A percentile compares a stretch with the other conserved stretches of the same genome.
These are phyloP conservation scores for Myotis brandtii DNA, from an alignment of 2,113 vertebrate genomes.

Conservation along the genomic window DNA sequence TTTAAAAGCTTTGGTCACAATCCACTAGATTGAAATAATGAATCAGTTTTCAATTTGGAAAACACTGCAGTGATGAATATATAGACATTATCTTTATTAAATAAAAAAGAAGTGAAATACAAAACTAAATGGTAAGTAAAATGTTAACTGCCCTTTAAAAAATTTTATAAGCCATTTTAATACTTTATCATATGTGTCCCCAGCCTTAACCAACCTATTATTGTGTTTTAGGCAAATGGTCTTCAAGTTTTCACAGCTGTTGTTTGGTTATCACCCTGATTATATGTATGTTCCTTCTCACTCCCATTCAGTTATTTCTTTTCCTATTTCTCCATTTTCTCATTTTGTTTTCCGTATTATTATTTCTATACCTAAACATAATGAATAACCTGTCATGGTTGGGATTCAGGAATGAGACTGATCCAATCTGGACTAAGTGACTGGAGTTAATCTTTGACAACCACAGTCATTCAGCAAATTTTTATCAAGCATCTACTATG, in stretches of 20 bases:
- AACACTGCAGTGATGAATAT: background rate
- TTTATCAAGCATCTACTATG: background rate
- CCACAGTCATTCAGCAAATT: background rate
- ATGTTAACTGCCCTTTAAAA: background rate
- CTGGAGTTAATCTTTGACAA: background rate
- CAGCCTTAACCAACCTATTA: background rate
- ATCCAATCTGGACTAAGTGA: background rate
- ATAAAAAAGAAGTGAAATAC: background rate
- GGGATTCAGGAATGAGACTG: background rate
- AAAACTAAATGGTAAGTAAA: slow-evolving; percentile 14
- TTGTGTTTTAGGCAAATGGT: background rate
- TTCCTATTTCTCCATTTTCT: background rate
- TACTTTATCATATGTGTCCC: background rate
- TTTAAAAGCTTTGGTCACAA: background rate
- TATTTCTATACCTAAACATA: background rate
- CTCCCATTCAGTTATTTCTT: background rate
- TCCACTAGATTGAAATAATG: background rate
- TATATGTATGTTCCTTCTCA: background rate
- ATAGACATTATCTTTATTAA: slow-evolving; percentile 20
- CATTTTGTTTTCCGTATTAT: background rate
- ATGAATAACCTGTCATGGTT: background rate
- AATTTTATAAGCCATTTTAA: slow-evolving; percentile 2
- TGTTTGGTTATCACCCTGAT: background rate
- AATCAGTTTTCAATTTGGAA: slow-evolving; percentile 6
- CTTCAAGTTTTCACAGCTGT: background rate